Evolutionary conservation across 2,888 invertebrate genomes (phyloP).

Genomic region (Harpagoxenus sublaevis): DNA sequence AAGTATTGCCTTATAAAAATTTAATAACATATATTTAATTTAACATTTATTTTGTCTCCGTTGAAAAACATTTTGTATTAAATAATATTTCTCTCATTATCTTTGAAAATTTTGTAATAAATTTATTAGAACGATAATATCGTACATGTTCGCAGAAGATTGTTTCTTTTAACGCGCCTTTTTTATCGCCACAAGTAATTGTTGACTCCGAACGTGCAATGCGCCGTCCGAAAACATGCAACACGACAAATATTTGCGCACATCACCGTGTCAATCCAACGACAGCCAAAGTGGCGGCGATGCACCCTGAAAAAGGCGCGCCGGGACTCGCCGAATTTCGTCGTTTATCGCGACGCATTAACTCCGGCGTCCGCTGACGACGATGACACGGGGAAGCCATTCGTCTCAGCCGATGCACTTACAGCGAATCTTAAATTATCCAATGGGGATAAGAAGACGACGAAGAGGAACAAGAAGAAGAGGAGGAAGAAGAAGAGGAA

Average conservation of each 20-base stretch:
- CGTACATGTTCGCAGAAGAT: neutral
- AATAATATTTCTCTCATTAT: neutral
- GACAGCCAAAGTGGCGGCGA: slow-evolving; percentile 12
- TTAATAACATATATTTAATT: neutral
- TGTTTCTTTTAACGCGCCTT: neutral
- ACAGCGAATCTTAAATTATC: slow-evolving; percentile 77
- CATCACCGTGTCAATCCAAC: neutral
- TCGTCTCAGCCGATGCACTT: slow-evolving; percentile 72
- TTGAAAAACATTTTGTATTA: neutral
- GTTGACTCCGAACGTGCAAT: neutral
- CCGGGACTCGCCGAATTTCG: neutral
- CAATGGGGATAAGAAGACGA: slow-evolving; percentile 39
- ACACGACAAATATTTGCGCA: slow-evolving; percentile 12
- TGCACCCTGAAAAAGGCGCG: slow-evolving; percentile 4
- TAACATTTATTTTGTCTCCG: neutral
- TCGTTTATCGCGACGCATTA: slow-evolving; percentile 47
- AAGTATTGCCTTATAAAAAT: neutral
- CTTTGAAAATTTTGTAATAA: neutral
- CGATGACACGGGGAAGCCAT: slow-evolving; percentile 73
- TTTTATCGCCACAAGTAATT: neutral
- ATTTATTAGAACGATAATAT: neutral
- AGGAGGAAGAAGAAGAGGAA: slow-evolving; percentile 64
- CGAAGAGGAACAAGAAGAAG: slow-evolving; percentile 8
- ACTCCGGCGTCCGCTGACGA: slow-evolving; percentile 18
- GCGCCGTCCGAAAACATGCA: neutral